Base-by-base conservation (phyloP, 2,113 vertebrate species). In the Pogona vitticeps region DNA sequence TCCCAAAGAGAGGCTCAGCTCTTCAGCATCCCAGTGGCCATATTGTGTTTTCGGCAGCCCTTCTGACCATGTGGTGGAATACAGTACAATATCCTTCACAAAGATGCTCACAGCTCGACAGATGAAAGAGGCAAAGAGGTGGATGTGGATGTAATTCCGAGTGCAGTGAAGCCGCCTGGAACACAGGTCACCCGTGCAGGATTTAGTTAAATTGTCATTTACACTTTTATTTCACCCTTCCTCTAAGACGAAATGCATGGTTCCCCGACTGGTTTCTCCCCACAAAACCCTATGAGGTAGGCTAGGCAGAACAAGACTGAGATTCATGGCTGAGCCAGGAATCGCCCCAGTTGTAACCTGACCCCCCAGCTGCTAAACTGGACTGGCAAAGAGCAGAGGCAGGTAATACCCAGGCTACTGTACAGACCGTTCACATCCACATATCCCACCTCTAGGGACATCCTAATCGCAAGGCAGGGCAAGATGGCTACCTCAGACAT, bases 81-180 rank as follows among this genome's bases (percentile, higher is more conserved):
- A 97, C 76, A 98, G 97, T 80, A 98, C 97, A 2, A 95, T 9
- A 3, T 98, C 98, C 93, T 98, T 98, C 76, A 98, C 92, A 1
- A 98, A 98, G 92, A 98, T 98, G 94, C 98, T 98, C 86, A 97
- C 85, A 0, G 98, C 98, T 26, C 98, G 97, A 91, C 97, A 98
- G 82, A 98, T 97, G 94, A 98, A 98, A 90, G 98, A 98, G 67
- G 96, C 88, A 92, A 98, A 98, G 88, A 98, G 98, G 91, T 98
- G 97, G 28, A 98, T 92, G 87, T 98, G 98, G 96, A 98, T 98
- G 96, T 97, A 98, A 84, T 98, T 98, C 67, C 98, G 96, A 0
- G 98, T 98, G 94, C 98, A 98, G 94, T 98, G 98, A 76, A 98
- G 97, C 82, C 97, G 97, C 90, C 98, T 98, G 0, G 65, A 82